Base-by-base conservation (phyloP, 2,797 vertebrate genomes). In the Onychomys torridus region DNA sequence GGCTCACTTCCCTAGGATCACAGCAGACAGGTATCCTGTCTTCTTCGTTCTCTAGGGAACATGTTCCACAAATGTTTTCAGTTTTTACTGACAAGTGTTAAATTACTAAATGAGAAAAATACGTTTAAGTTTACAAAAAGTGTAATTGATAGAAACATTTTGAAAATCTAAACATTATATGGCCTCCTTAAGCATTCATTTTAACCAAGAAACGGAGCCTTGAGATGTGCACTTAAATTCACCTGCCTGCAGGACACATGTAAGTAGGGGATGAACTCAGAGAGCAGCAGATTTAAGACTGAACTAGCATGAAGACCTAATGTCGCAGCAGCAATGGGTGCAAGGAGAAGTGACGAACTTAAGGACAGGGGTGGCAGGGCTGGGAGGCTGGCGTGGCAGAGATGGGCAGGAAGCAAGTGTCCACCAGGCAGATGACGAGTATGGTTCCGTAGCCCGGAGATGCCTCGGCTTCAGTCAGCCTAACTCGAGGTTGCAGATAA, bases 161-260 rank as follows among this genome's bases (percentile, higher is more conserved):
- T 83, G 75, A 25, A 17, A 88, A 63, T 69, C 65, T 86, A 77
- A 46, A 95, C 85, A 89, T 77, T 40, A 52, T 52, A 65, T 27
- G 17, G 7, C 49, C 49, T 87, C 49, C 32, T 59, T 76, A 76
- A 57, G 75, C 6, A 75, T 61, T 89, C 40, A 81, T 89, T 77
- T 65, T 73, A 95, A 83, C 78, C 17, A 96, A 43, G 29, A 91
- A 90, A 69, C 55, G 78, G 71, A 93, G 8, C 19, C 21, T 27
- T 86, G 46, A 91, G 65, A 46, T 34, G 7, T 88, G 79, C 49
- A 95, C 52, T 95, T 91, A 88, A 95, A 83, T 84, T 73, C 2
- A 40, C 19, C n/a, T 17, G 67, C 69, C n/a, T 81, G 37, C 13
- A 87, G 37, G 19, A 93, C 81, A 87, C 82, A 90, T 43, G 43